Conservation (phyloP, 2,888 invertebrate genomes). For the Trissonchulus sp. region DNA sequence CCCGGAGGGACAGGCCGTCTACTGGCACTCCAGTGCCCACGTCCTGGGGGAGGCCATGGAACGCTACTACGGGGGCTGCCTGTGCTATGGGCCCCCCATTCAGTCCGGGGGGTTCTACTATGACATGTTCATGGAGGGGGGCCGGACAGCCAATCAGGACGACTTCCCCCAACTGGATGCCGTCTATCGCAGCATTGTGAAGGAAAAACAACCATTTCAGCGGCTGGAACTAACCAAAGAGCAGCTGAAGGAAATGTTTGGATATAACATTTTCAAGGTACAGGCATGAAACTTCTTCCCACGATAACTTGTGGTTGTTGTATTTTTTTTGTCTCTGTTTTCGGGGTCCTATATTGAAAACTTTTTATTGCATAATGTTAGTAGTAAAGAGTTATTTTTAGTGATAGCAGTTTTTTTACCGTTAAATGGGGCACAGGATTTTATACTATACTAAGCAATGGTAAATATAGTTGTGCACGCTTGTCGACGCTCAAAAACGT, state of each 20-base stretch:
- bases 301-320: no score
- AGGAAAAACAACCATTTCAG: slow-evolving; percentile 96
- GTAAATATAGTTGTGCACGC: no score
- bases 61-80: slow-evolving; percentile 83
- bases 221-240: slow-evolving; percentile 90
- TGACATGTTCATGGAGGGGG: slow-evolving; percentile 76
- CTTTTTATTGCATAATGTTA: no score
- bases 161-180: slow-evolving; percentile 80
- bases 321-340: no score
- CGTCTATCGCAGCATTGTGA: slow-evolving; percentile 76
- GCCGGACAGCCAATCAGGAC: slow-evolving; percentile 60
- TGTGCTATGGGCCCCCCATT: slow-evolving; percentile 98
- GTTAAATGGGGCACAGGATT: no score
- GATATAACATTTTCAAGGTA: slow-evolving; percentile 62
- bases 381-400: no score
- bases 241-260: slow-evolving; percentile 91
- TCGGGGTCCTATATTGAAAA: no score
- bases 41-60: slow-evolving; percentile 81
- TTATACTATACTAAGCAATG: no score
- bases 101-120: slow-evolving; percentile 89
- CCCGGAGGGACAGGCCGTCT: slow-evolving; percentile 71
- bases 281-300: no score
- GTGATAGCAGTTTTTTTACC: no score
- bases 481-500: no score
- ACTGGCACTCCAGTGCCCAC: slow-evolving; percentile 99